These are phyloP conservation scores for Papilio demoleus DNA, from an alignment of 2,888 invertebrate genomes.

Conservation along the genomic window DNA sequence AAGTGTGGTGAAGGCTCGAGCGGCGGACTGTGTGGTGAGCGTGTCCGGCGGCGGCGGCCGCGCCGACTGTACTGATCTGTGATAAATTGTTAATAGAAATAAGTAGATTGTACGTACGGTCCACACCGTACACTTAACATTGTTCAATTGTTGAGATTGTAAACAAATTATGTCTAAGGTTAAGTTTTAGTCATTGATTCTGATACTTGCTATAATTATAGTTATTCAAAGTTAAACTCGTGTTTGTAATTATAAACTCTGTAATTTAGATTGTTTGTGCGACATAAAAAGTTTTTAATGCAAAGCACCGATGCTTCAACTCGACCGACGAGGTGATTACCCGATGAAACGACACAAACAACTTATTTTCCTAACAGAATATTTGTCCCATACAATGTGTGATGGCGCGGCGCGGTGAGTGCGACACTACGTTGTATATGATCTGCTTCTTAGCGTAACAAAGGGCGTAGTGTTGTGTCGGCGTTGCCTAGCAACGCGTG, in stretches of 20 bases:
- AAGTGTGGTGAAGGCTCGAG: neutral
- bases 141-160: neutral
- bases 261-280: neutral
- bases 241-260: neutral
- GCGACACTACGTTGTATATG: neutral
- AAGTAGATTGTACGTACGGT: no score
- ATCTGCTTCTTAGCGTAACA: neutral
- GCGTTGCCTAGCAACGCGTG: neutral
- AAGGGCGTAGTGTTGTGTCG: neutral
- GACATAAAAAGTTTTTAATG: no score
- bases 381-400: neutral
- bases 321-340: neutral
- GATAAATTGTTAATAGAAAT: conserved; percentile 21
- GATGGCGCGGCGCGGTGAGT: neutral
- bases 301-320: no score
- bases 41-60: conserved; percentile 11
- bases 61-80: conserved; percentile 42
- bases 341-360: neutral
- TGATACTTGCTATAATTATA: neutral
- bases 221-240: neutral
- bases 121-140: no score
- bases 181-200: neutral
- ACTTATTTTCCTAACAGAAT: no score
- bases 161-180: neutral
- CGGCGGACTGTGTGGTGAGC: neutral